Conservation (phyloP, 2,797 vertebrate genomes). For the Tragelaphus eurycerus region DNA sequence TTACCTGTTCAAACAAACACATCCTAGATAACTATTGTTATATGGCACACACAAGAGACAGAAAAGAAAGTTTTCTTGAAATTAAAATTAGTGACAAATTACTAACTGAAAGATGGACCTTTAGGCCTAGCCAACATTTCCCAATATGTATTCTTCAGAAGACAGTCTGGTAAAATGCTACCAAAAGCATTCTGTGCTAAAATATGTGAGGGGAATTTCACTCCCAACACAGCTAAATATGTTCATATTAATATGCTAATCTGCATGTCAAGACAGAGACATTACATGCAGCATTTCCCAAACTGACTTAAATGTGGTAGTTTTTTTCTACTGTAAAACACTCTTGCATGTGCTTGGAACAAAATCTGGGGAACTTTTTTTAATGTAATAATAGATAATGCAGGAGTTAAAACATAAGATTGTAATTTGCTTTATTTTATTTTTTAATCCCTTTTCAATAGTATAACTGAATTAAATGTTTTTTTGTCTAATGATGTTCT, state of each 20-base stretch:
- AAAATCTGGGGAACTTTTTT: not conserved
- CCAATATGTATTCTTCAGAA: not conserved
- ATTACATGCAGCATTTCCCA: not conserved
- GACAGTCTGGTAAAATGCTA: not conserved
- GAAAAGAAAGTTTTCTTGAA: not conserved
- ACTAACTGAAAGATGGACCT: not conserved
- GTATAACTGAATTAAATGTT: not conserved
- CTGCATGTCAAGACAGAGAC: not conserved
- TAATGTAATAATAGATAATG: not conserved
- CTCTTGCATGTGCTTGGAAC: not conserved
- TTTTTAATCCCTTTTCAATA: not conserved
- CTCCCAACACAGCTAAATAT: not conserved
- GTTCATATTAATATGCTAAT: not conserved
- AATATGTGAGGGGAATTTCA: not conserved
- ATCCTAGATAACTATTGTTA: not conserved
- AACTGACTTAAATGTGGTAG: not conserved
- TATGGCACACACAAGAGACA: not conserved
- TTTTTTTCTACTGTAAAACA: not conserved
- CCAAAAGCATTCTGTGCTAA: not conserved
- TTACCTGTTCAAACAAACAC: not conserved
- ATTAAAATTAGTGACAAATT: constrained; percentile 9
- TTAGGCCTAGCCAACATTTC: not conserved
- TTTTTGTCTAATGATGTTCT: not conserved
- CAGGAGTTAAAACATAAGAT: not conserved
- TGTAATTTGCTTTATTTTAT: not conserved